Evolutionary conservation across 1,140 invertebrate genomes (phyloP).

Genomic region (Papilio glaucus): DNA sequence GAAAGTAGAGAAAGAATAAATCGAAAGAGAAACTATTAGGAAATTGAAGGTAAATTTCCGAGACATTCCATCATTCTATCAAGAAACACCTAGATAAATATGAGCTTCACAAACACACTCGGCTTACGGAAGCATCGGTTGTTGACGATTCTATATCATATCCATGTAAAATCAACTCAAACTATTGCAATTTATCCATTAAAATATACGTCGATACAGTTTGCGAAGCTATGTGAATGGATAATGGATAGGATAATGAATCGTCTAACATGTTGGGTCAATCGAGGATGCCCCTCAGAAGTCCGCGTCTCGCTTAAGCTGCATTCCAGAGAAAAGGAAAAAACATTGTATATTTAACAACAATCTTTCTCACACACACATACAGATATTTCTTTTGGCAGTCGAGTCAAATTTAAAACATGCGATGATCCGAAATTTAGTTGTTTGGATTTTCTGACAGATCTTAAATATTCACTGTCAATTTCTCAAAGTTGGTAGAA

Average conservation of each 20-base stretch:
- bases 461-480: slow-evolving; percentile 13
- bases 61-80: slow-evolving; percentile 62
- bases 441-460: not conserved
- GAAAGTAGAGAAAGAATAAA: not conserved
- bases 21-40: not conserved
- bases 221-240: not conserved
- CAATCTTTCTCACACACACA: slow-evolving; percentile 43
- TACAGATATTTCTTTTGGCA: slow-evolving; percentile 28
- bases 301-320: slow-evolving; percentile 76
- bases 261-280: slow-evolving; percentile 44
- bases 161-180: slow-evolving; percentile 31
- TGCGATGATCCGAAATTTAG: too few species aligned
- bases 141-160: slow-evolving; percentile 50
- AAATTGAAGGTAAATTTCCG: not conserved
- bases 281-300: slow-evolving; percentile 52
- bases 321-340: slow-evolving; percentile 71
- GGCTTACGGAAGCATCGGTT: slow-evolving; percentile 60
- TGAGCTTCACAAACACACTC: slow-evolving; percentile 54
- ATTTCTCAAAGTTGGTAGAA: slow-evolving; percentile 75
- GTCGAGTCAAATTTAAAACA: slow-evolving; percentile 39
- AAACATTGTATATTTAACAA: slow-evolving; percentile 49
- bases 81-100: slow-evolving; percentile 56
- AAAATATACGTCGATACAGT: not conserved
- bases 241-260: slow-evolving; percentile 38
- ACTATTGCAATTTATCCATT: not conserved